These are phyloP conservation scores for Reticulitermes speratus DNA, from an alignment of 1,140 invertebrate genomes.

Conservation along the genomic window DNA sequence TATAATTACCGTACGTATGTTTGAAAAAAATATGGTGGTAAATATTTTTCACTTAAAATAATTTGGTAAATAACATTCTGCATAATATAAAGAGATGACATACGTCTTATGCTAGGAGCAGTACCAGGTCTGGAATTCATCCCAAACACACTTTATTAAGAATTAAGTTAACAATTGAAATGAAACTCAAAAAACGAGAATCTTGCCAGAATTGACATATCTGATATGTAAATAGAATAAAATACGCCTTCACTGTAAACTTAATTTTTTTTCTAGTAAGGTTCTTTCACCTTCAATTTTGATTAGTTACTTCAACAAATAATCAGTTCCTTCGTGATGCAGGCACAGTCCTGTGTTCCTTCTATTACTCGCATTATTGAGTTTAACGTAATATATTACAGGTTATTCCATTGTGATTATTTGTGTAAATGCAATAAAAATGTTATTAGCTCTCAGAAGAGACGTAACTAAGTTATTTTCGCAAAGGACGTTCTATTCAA, in stretches of 20 bases:
- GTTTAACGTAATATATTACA: background rate
- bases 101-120: no score
- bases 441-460: background rate
- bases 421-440: background rate
- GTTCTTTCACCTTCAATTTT: background rate
- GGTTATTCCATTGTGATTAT: background rate
- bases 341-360: background rate
- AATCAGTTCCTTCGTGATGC: background rate
- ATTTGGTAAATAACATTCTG: no score
- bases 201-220: constrained; percentile 26
- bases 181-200: background rate
- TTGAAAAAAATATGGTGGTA: no score
- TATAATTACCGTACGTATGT: no score
- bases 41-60: no score
- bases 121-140: no score
- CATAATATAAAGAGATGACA: no score
- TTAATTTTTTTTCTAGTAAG: background rate
- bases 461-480: background rate
- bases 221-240: constrained; percentile 12
- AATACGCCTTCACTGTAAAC: background rate
- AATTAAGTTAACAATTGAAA: background rate
- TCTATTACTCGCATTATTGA: background rate
- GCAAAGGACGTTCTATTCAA: no score
- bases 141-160: background rate
- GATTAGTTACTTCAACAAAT: background rate